Percentiles rank a stretch among this genome's conserved stretches.
Conservation (phyloP, 2,888 invertebrate species). For the Coleophora flavipennella region DNA sequence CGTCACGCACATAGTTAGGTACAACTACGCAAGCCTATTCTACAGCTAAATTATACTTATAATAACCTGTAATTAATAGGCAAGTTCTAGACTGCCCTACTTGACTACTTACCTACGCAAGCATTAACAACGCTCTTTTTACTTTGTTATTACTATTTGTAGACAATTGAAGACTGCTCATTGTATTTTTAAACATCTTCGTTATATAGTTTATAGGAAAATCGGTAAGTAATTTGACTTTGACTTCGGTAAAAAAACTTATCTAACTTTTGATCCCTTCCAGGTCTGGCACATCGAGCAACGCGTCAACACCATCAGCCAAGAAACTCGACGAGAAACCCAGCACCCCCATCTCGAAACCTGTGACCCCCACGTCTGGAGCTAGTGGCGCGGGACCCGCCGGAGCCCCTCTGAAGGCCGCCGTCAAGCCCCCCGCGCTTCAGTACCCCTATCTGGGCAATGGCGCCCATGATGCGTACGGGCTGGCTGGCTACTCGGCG, state of each 20-base stretch:
- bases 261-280: constrained; percentile 15
- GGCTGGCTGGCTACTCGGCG: constrained; percentile 65
- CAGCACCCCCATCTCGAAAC: constrained; percentile 91
- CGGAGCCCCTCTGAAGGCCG: constrained; percentile 69
- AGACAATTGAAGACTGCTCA: too few relatives aligned
- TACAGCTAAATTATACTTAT: too few relatives aligned
- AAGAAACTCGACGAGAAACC: constrained; percentile 92
- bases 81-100: too few relatives aligned
- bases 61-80: too few relatives aligned
- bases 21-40: too few relatives aligned
- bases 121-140: constrained; percentile 5
- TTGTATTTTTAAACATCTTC: too few relatives aligned
- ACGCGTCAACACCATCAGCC: constrained; percentile 91
- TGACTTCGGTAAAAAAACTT: too few relatives aligned
- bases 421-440: constrained; percentile 72
- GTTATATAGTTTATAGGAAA: too few relatives aligned
- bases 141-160: neutral
- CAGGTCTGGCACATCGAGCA: constrained; percentile 89
- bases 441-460: constrained; percentile 77
- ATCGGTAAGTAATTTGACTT: too few relatives aligned
- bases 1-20: too few relatives aligned
- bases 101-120: neutral
- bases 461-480: constrained; percentile 64
- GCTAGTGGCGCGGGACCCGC: constrained; percentile 73
- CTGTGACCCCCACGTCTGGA: constrained; percentile 87